Percentiles rank a stretch among this genome's conserved stretches.
These are phyloP conservation scores for Camarhynchus parvulus DNA, from an alignment of 2,113 vertebrate genomes.

Conservation along the genomic window DNA sequence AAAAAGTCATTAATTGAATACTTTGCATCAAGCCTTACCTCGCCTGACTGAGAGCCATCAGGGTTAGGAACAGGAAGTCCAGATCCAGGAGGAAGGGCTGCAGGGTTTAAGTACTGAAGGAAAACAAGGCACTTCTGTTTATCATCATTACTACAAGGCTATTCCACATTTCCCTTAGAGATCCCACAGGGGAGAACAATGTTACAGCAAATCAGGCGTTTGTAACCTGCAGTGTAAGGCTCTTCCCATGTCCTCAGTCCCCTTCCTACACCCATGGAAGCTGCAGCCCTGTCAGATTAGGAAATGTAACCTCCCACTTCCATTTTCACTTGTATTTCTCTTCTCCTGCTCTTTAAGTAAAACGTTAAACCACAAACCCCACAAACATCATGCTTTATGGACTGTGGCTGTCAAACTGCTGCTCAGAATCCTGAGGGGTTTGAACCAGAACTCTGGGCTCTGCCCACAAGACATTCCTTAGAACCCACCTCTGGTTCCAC, in stretches of 20 bases:
- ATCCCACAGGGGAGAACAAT: neutral
- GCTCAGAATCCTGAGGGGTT: neutral
- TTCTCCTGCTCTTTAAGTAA: neutral
- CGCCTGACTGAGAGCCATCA: slow-evolving; percentile 82
- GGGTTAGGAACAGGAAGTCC: slow-evolving; percentile 72
- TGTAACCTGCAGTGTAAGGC: rapidly evolving
- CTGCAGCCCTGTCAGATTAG: neutral
- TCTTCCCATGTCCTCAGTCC: neutral
- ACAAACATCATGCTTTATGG: neutral
- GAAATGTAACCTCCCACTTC: neutral
- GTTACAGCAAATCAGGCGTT: neutral
- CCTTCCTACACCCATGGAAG: neutral
- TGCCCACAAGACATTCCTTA: neutral
- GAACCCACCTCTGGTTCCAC: slow-evolving; percentile 66
- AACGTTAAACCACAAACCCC: rapidly evolving
- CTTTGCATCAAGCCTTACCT: slow-evolving; percentile 76
- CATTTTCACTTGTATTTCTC: neutral
- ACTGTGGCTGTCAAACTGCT: neutral
- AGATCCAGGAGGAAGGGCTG: slow-evolving; percentile 74
- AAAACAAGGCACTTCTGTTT: neutral
- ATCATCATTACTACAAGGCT: rapidly evolving
- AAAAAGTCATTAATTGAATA: neutral
- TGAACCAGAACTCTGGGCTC: neutral
- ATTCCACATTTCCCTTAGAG: neutral
- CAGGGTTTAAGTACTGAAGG: slow-evolving; percentile 80